Evolutionary conservation across 2,797 vertebrate genomes (phyloP).

Genomic region (Sebastes itinus): DNA sequence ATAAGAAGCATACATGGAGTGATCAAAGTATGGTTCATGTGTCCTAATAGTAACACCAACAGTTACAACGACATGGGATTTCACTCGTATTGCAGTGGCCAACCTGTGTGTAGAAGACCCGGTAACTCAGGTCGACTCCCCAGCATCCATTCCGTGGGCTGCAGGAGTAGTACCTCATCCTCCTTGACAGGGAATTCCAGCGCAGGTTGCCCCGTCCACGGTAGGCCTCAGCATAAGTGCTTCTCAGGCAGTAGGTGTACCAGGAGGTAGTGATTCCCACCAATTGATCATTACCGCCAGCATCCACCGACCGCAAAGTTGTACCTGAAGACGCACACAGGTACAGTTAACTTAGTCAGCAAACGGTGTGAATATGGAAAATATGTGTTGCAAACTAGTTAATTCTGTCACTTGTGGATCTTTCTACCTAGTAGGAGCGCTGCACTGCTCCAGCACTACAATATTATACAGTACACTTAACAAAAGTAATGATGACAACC

Average conservation of each 20-base stretch:
- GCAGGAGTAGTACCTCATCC: constrained; percentile 55
- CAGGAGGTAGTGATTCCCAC: neutral
- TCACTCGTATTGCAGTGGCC: neutral
- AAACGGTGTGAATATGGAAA: neutral
- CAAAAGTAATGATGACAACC: neutral
- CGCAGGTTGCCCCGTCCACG: rapidly evolving
- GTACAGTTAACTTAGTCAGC: neutral
- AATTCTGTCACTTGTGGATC: neutral
- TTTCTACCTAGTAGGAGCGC: neutral
- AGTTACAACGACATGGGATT: neutral
- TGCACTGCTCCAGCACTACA: neutral
- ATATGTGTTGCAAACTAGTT: neutral
- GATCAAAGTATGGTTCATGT: neutral
- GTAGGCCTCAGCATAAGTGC: neutral
- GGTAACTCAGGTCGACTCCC: constrained; percentile 24
- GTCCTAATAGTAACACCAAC: neutral
- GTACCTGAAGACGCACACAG: neutral
- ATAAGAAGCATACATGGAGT: neutral
- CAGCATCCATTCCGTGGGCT: constrained; percentile 44
- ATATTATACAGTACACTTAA: neutral
- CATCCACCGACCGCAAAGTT: constrained; percentile 44
- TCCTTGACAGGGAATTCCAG: neutral
- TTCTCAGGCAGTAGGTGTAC: constrained; percentile 14
- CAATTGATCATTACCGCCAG: constrained; percentile 44
- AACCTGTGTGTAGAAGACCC: neutral